Percentiles rank a stretch among this genome's conserved stretches.
phyloP scores from a whole-genome alignment of 2,113 vertebrate species.

The Caretta caretta region DNA sequence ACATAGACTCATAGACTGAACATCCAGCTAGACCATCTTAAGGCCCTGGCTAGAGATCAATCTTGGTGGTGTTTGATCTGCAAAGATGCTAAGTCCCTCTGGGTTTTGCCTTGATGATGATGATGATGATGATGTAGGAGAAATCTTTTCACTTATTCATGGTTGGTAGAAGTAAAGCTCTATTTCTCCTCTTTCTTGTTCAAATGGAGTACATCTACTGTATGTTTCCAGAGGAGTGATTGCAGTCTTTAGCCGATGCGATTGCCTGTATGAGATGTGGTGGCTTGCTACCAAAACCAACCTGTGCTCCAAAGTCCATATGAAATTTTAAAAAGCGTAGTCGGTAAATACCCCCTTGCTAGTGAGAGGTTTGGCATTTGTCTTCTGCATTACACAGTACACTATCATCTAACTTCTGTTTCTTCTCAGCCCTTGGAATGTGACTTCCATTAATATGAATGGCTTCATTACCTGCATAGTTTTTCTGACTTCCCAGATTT shows the following conservation, averaged over 20 bases:
- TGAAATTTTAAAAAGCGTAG: background rate
- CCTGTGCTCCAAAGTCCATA: background rate
- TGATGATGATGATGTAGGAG: background rate
- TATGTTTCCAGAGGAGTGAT: background rate
- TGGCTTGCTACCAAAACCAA: background rate
- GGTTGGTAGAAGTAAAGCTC: background rate
- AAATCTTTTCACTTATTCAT: background rate
- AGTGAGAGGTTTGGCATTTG: constrained; percentile 7
- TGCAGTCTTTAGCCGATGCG: background rate
- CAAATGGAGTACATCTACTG: background rate
- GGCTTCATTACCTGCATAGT: constrained; percentile 60
- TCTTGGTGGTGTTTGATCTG: background rate
- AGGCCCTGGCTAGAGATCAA: background rate
- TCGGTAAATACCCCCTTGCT: background rate
- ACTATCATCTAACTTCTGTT: constrained; percentile 34
- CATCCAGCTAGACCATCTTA: background rate
- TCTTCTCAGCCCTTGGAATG: constrained; percentile 34
- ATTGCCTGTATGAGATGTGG: background rate
- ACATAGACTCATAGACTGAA: background rate
- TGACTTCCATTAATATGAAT: constrained; percentile 57
- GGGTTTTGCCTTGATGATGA: background rate
- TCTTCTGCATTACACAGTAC: constrained; percentile 12
- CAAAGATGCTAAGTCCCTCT: background rate
- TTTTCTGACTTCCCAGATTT: constrained; percentile 49
- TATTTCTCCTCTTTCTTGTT: background rate